Evolutionary conservation across 2,888 invertebrate genomes (phyloP).

Genomic region (Ormyrus rosae): DNA sequence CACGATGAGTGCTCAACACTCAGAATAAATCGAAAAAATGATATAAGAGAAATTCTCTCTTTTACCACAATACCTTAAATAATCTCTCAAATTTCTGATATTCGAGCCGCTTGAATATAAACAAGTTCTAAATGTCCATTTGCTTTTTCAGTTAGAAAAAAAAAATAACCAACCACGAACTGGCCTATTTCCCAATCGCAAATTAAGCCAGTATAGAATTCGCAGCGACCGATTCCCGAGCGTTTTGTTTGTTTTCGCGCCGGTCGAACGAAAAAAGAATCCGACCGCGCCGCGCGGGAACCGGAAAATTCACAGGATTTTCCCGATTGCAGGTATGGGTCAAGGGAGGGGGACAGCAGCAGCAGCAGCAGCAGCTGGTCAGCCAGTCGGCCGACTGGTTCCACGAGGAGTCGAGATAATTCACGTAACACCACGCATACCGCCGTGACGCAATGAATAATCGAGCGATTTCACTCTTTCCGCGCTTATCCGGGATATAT

Average conservation of each 20-base stretch:
- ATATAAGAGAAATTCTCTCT: too few species aligned
- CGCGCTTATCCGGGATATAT: constrained; percentile 10
- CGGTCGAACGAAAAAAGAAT: background rate
- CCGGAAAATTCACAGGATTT: background rate
- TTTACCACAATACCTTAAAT: too few species aligned
- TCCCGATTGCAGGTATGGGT: background rate
- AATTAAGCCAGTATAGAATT: background rate
- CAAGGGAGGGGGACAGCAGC: too few species aligned
- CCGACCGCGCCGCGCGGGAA: background rate
- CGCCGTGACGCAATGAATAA: constrained; percentile 59
- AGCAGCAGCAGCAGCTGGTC: background rate
- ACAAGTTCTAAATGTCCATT: too few species aligned
- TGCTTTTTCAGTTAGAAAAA: too few species aligned
- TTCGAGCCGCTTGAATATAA: too few species aligned
- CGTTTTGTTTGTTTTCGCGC: background rate
- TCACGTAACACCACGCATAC: constrained; percentile 57
- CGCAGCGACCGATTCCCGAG: background rate
- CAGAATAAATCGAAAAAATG: too few species aligned
- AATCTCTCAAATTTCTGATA: too few species aligned
- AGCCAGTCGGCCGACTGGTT: constrained; percentile 12
- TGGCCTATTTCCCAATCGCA: too few species aligned
- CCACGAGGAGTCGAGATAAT: constrained; percentile 49
- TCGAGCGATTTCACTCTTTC: constrained; percentile 59
- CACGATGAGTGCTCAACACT: too few species aligned
- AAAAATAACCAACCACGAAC: too few species aligned